Base-by-base conservation (phyloP, 2,888 invertebrate genomes). In the Galerucella nymphaeae region DNA sequence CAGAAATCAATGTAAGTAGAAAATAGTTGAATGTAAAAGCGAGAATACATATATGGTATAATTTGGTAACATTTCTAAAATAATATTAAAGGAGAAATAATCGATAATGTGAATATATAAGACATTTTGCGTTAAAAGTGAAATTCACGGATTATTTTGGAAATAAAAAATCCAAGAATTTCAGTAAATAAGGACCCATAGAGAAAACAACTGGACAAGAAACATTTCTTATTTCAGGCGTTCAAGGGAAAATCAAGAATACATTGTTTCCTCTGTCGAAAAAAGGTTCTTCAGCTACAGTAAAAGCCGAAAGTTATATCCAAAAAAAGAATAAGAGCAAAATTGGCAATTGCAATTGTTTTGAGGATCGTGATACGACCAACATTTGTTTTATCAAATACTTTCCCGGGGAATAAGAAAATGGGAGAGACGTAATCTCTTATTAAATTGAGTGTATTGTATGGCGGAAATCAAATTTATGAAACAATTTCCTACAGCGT, bases 281-380 rank as follows among this genome's bases (percentile, higher is more conserved):
- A 30, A 30, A 58, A 58, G 13, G 58, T n/a, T n/a, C 38, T 30
- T 30, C 23, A 9, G 58, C n/a, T 38, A 58, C 2, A 58, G 58
- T n/a, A 30, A 23, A 38, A 58, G 30, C 38, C 30, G 23, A 20
- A 57, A n/a, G 58, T n/a, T 38, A 16, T 8, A 58, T 58, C 57
- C 57, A 30, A 58, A 58, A 30, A 58, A 16, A 23, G 58, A 58
- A 30, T 58, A 9, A 9, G 38, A 13, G 58, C 14, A 4, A 58
- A 58, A 58, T 58, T 58, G 58, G 58, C 58, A 30, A 58, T 58
- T 13, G 38, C 58, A 58, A 14, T 30, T 14, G 30, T 30, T 58
- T 58, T 58, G 58, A 30, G 58, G 23, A 58, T 58, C 30, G 23
- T n/a, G 58, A 3, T 58, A 58, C 30, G 58, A 58, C 30, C 13